Conservation (phyloP, 1,140 invertebrate genomes). For the Oncopodura yosiiana region DNA sequence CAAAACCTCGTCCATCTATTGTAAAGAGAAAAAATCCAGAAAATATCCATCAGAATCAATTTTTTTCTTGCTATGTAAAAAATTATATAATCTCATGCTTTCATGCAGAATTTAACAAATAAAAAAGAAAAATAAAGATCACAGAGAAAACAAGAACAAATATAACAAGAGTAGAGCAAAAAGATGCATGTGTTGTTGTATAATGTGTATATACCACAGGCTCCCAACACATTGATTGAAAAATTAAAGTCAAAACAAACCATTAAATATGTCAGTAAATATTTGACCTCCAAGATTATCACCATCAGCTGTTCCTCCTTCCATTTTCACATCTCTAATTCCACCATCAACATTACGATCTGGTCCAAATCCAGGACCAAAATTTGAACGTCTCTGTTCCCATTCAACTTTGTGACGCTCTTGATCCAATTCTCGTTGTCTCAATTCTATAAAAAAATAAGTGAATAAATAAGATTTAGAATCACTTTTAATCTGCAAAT, state of each 20-base stretch:
- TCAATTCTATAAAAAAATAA: conserved; percentile 52
- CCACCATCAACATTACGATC: too few relatives aligned
- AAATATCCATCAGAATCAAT: not conserved
- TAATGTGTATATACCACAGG: too few relatives aligned
- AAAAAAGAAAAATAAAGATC: not conserved
- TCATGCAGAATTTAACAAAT: not conserved
- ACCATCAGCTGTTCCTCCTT: not conserved
- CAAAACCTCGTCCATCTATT: not conserved
- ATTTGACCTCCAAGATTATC: not conserved
- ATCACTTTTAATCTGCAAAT: not conserved
- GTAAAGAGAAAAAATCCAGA: not conserved
- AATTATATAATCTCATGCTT: not conserved
- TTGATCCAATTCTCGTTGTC: conserved; percentile 72
- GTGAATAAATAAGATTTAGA: not conserved
- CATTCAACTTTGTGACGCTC: conserved; percentile 76
- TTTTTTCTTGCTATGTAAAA: not conserved
- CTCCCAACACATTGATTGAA: too few relatives aligned
- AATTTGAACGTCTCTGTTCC: conserved; percentile 55
- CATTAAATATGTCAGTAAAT: not conserved
- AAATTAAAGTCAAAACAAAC: not conserved
- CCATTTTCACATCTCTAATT: conserved; percentile 33
- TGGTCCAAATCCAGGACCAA: conserved; percentile 16
- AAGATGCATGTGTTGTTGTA: too few relatives aligned
- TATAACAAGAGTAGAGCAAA: too few relatives aligned
- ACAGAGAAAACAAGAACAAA: not conserved